phyloP scores from a whole-genome alignment of 2,888 invertebrate genomes.

The Lithophane ornitopus region DNA sequence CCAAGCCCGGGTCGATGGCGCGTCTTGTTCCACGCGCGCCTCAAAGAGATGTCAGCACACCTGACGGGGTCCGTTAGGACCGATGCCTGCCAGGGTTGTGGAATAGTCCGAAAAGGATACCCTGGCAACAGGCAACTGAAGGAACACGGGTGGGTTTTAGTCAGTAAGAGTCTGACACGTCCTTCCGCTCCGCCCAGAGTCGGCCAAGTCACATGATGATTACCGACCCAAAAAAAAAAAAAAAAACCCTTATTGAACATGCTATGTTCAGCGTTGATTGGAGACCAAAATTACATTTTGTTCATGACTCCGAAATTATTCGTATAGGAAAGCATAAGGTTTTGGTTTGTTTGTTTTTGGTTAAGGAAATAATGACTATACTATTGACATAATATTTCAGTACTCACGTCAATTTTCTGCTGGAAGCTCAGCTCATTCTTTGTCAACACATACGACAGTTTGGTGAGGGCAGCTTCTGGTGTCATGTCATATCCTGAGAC shows the following conservation, averaged over 20 bases:
- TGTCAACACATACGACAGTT: conserved; percentile 96
- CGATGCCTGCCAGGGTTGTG: no score
- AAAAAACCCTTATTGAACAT: neutral
- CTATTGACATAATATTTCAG: neutral
- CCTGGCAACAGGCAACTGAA: no score
- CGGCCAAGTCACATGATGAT: no score
- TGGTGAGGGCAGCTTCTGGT: conserved; percentile 97
- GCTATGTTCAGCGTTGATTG: neutral
- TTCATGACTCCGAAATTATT: neutral
- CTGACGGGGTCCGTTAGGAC: no score
- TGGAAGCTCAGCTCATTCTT: conserved; percentile 92
- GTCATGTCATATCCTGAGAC: conserved; percentile 97
- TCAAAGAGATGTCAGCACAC: no score
- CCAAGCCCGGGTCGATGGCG: no score
- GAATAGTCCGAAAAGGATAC: no score
- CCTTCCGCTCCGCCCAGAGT: no score
- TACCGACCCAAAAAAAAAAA: no score
- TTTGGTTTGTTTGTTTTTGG: neutral
- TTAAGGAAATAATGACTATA: neutral
- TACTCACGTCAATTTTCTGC: conserved; percentile 91
- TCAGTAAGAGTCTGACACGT: no score
- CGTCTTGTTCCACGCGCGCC: no score
- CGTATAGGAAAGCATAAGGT: neutral
- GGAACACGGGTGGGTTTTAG: no score
- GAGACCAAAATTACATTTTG: neutral